Base-by-base conservation (phyloP, 2,113 vertebrate genomes). In the Amphiprion percula region DNA sequence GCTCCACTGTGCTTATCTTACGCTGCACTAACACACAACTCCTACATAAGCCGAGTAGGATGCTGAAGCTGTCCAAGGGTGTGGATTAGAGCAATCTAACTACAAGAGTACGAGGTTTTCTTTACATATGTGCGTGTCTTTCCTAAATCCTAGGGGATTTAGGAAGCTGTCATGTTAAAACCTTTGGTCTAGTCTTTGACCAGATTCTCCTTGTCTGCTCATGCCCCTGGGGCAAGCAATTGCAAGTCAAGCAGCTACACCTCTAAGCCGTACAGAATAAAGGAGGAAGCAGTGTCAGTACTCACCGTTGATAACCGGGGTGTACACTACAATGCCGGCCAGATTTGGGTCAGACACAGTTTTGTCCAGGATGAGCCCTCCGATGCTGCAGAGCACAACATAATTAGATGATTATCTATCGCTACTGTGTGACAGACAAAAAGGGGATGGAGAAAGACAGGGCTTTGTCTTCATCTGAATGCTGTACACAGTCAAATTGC, bases 281-380 rank as follows among this genome's bases (percentile, higher is more conserved):
- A 69, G 44, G 12, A 39, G 7, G 47, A 23, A 44, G 33, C 8
- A 7, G 46, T 4, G 50, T 33, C 15, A 33, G 41, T 7, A 41
- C 97, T 97, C 95, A 99, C 98, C 98, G 15, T 98, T 99, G 88
- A 99, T 98, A 58, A 99, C 98, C 1, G 98, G 98, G 2, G 97
- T 98, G 93, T 99, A 99, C 76, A 99, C 97, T 24, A 99, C 98
- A 76, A 99, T 99, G 71, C 98, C 98, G 72, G 95, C 97, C 88
- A 99, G 90, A 83, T 99, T 98, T 28, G 98, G 97, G 87, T 99
- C 95, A 4, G 98, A 98, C 90, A 99, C 97, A 4, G 98, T 99
- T 91, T 97, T 99, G 93, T 97, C 98, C 95, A 99, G 93, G 93
- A 99, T 99, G 92, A 99, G 97, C 68, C 98, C 98, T 82, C 98